Conservation (phyloP, 2,888 invertebrate species). For the Drosophila nr. perissopoda region DNA sequence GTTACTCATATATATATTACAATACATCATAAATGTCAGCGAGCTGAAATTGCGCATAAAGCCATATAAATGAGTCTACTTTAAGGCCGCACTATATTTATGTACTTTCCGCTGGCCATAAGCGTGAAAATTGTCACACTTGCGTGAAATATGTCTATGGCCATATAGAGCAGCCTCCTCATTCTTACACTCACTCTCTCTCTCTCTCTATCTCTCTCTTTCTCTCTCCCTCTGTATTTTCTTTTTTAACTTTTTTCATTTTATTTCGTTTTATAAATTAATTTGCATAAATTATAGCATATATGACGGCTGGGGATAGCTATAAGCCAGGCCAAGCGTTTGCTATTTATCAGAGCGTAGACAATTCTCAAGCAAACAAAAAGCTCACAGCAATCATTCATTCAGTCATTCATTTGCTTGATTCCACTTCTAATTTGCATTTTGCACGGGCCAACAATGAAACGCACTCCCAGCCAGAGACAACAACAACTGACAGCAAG, state of each 20-base stretch:
- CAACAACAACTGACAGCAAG: conserved; percentile 11
- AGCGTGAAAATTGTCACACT: conserved; percentile 74
- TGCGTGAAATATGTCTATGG: conserved; percentile 70
- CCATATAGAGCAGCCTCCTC: conserved; percentile 38
- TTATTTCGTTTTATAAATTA: conserved; percentile 66
- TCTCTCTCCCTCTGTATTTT: conserved; percentile 9
- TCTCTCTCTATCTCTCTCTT: not conserved
- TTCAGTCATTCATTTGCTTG: conserved; percentile 44
- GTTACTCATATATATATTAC: conserved; percentile 45
- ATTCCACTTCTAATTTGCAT: conserved; percentile 76
- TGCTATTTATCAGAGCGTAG: conserved; percentile 65
- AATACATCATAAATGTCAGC: conserved; percentile 82
- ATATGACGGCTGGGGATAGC: conserved; percentile 47
- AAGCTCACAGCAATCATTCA: conserved; percentile 55
- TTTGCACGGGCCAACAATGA: conserved; percentile 56
- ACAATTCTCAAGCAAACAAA: conserved; percentile 24
- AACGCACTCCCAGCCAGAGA: not conserved
- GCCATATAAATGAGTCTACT: conserved; percentile 82
- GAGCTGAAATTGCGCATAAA: conserved; percentile 76
- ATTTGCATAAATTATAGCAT: conserved; percentile 79
- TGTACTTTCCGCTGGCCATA: conserved; percentile 61
- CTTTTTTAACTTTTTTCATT: conserved; percentile 27
- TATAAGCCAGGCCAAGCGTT: conserved; percentile 65
- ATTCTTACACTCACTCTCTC: not conserved
- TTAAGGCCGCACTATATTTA: conserved; percentile 75